Evolutionary conservation across 2,113 vertebrate species (phyloP).

Genomic region (Tragelaphus buxtoni): DNA sequence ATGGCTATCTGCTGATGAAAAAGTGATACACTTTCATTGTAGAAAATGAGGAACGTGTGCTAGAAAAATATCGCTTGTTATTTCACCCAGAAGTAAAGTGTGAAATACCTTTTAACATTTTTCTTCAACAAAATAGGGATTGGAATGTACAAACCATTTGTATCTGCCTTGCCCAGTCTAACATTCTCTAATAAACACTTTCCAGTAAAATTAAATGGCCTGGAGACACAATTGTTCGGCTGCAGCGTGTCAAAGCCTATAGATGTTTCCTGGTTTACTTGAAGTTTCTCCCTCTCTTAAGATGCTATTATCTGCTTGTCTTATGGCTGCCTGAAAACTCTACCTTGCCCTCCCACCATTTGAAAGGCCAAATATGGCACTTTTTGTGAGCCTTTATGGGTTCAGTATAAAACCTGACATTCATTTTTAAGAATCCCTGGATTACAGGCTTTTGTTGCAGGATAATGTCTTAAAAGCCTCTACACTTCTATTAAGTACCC

Average conservation of each 20-base stretch:
- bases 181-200: background rate
- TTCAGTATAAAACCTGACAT: background rate
- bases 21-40: background rate
- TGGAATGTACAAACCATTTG: background rate
- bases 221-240: background rate
- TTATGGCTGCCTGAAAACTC: background rate
- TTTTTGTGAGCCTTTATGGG: background rate
- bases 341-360: background rate
- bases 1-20: background rate
- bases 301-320: fast-evolving
- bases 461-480: background rate
- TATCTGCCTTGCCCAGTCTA: background rate
- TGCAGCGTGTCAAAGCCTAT: fast-evolving
- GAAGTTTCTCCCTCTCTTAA: background rate
- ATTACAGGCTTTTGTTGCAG: background rate
- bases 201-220: background rate
- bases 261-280: too few relatives aligned
- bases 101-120: background rate
- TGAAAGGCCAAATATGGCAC: background rate
- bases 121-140: background rate
- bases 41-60: background rate
- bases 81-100: background rate
- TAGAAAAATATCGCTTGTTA: background rate
- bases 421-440: background rate
- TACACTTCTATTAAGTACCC: background rate